Conservation (phyloP, 2,113 vertebrate genomes). For the Triplophysa tibetana region DNA sequence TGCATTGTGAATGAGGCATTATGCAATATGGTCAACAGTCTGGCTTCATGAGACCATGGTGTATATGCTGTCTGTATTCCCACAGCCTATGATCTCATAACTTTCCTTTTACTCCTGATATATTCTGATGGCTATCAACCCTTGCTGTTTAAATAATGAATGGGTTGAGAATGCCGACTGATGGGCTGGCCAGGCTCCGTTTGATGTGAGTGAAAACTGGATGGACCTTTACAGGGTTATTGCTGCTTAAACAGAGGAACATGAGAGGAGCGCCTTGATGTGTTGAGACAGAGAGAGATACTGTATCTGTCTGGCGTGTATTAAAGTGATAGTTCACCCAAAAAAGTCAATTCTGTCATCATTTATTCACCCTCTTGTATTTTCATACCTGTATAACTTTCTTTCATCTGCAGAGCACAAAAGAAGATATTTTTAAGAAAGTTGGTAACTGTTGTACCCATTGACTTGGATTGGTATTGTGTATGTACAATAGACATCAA, state of each 20-base stretch:
- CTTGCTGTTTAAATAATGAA: not conserved
- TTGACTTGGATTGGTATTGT: too few relatives aligned
- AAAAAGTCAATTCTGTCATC: too few relatives aligned
- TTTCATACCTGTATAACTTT: too few relatives aligned
- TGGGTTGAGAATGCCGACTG: not conserved
- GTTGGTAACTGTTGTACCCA: too few relatives aligned
- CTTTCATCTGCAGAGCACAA: too few relatives aligned
- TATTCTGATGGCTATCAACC: not conserved
- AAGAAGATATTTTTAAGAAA: too few relatives aligned
- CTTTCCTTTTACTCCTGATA: not conserved
- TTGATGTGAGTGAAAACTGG: not conserved
- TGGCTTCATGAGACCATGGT: not conserved
- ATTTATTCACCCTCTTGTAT: too few relatives aligned
- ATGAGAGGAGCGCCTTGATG: not conserved
- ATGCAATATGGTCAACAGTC: not conserved
- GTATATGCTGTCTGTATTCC: not conserved
- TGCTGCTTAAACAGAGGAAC: not conserved
- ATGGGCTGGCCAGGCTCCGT: not conserved
- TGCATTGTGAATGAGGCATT: not conserved
- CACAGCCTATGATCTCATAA: not conserved
- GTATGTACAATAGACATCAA: too few relatives aligned
- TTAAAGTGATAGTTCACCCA: too few relatives aligned
- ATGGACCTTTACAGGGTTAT: not conserved
- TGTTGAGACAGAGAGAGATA: not conserved
- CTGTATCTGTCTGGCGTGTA: too few relatives aligned